Evolutionary conservation across 2,797 vertebrate genomes (phyloP).

Genomic region (Miichthys miiuy): DNA sequence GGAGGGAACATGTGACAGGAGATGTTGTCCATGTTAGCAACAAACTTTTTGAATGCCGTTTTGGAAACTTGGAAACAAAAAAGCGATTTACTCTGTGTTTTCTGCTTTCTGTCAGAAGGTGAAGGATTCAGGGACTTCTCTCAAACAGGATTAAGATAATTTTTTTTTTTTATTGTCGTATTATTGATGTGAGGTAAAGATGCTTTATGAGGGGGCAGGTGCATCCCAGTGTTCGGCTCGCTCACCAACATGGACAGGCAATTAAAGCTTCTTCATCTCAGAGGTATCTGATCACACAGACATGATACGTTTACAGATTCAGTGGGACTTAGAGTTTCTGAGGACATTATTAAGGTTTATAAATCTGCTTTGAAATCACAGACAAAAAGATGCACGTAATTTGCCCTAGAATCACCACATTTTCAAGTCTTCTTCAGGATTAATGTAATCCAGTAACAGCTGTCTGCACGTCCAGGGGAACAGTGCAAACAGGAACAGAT

Average conservation of each 20-base stretch:
- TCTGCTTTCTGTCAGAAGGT: constrained; percentile 18
- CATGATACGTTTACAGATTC: constrained; percentile 2
- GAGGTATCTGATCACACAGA: constrained; percentile 12
- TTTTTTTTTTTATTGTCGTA: background rate
- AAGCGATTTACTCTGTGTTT: background rate
- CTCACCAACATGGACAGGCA: background rate
- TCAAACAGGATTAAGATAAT: background rate
- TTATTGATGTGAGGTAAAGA: background rate
- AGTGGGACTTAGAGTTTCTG: constrained; percentile 14
- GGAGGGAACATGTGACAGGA: constrained; percentile 24
- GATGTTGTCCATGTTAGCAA: constrained; percentile 36
- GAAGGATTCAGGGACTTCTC: background rate
- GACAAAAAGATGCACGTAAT: background rate
- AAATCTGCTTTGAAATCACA: constrained; percentile 4
- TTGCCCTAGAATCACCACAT: background rate
- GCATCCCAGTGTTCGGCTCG: background rate
- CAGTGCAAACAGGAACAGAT: background rate
- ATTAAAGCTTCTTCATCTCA: background rate
- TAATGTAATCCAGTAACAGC: background rate
- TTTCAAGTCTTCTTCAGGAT: background rate
- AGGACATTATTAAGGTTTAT: background rate
- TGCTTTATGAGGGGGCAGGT: background rate
- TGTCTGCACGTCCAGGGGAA: no score
- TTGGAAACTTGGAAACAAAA: constrained; percentile 44
- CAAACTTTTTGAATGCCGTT: constrained; percentile 23